Conservation (phyloP, 2,888 invertebrate species). For the Formica aserva region DNA sequence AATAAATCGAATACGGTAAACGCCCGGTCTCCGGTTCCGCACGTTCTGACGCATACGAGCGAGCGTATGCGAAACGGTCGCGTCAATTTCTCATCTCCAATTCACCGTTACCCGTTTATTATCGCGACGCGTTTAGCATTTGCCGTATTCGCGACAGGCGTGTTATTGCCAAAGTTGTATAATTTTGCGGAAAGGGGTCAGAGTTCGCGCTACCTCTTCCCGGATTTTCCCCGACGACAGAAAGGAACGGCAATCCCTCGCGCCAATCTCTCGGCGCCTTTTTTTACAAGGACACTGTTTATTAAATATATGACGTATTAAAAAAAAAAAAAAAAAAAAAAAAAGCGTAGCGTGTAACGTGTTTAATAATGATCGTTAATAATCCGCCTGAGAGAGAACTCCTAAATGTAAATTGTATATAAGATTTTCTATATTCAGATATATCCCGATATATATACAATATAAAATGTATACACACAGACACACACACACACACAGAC, state of each 20-base stretch:
- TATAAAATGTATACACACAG: constrained; percentile 6
- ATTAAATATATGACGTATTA: constrained; percentile 33
- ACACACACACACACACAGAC: neutral
- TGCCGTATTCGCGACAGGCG: neutral
- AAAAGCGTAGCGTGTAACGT: constrained; percentile 38
- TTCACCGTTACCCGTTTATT: neutral
- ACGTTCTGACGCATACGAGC: neutral
- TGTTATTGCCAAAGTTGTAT: neutral
- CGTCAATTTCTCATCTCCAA: neutral
- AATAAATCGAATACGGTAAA: constrained; percentile 17
- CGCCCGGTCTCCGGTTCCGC: neutral
- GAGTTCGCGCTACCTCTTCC: neutral
- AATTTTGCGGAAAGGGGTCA: neutral
- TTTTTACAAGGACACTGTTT: constrained; percentile 56
- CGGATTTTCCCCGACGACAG: constrained; percentile 17
- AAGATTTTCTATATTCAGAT: constrained; percentile 67
- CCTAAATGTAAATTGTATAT: constrained; percentile 67
- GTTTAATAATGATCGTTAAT: constrained; percentile 53
- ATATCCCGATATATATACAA: constrained; percentile 32
- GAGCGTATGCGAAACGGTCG: neutral
- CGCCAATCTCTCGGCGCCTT: constrained; percentile 13
- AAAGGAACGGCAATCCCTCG: constrained; percentile 39
- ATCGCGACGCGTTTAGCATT: neutral
- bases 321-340: constrained; percentile 3
- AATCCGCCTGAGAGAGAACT: constrained; percentile 41